phyloP scores from a whole-genome alignment of 2,797 vertebrate genomes.

The Acanthornis magna region DNA sequence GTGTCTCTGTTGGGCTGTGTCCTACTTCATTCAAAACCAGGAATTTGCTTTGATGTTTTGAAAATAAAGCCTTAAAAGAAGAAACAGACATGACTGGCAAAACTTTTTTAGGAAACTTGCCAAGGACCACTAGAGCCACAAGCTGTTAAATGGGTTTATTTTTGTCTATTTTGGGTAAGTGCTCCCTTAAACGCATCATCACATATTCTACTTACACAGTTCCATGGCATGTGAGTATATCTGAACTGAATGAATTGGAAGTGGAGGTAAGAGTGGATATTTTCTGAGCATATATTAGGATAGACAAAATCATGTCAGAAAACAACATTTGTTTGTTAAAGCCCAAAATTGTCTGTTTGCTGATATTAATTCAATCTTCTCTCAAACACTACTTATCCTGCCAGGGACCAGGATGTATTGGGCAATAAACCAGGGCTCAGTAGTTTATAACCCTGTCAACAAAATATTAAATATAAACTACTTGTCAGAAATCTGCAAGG shows the following conservation, averaged over 20 bases:
- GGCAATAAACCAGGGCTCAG: not conserved
- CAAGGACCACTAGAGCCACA: not conserved
- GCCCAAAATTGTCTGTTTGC: not conserved
- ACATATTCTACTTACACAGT: not conserved
- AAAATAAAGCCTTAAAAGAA: conserved; percentile 8
- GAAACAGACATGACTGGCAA: not conserved
- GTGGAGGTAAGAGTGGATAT: not conserved
- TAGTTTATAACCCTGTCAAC: not conserved
- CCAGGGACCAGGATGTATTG: not conserved
- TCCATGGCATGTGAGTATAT: not conserved
- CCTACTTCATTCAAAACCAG: not conserved
- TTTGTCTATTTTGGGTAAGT: not conserved
- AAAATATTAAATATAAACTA: conserved; percentile 1
- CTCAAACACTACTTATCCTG: not conserved
- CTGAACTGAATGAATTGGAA: not conserved
- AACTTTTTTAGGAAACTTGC: not conserved
- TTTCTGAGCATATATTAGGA: not conserved
- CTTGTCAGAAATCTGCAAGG: not conserved
- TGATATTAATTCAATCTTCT: conserved; percentile 3
- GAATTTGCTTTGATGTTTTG: not conserved
- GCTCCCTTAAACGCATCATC: not conserved
- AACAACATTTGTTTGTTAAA: not conserved
- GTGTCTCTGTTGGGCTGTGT: not conserved
- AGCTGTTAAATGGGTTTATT: not conserved
- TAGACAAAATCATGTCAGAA: not conserved